Conservation (phyloP, 2,797 vertebrate genomes). For the Micromesistius poutassou region DNA sequence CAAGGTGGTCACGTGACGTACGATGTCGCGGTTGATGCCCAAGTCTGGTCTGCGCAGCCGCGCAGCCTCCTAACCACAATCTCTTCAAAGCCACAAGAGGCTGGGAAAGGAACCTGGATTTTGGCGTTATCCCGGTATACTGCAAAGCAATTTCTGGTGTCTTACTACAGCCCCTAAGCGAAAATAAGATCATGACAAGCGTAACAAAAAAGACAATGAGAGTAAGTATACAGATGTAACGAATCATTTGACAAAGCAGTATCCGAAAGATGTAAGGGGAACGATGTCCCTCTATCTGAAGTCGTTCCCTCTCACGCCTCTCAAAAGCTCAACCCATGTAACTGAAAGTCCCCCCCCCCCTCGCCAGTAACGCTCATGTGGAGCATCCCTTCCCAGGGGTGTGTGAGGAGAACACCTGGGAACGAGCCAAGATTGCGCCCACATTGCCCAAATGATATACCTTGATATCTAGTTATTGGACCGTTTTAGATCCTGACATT, state of each 20-base stretch:
- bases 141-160: neutral
- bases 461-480: neutral
- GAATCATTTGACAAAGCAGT: neutral
- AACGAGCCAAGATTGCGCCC: too few species aligned
- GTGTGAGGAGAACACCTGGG: neutral
- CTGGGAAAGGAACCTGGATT: neutral
- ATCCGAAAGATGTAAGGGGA: neutral
- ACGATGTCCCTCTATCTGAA: too few species aligned
- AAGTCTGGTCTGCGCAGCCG: neutral
- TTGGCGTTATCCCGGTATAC: neutral
- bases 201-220: neutral
- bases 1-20: slow-evolving; percentile 76
- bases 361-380: neutral
- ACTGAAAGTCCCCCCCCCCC: neutral
- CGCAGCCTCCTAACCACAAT: neutral
- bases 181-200: neutral
- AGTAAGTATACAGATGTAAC: neutral
- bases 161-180: neutral
- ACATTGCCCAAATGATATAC: too few species aligned
- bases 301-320: neutral
- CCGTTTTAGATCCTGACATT: neutral
- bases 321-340: neutral
- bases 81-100: neutral
- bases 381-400: neutral
- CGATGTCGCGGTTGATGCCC: slow-evolving; percentile 60